Base-by-base conservation (phyloP, 2,888 invertebrate genomes). In the Catocala fraxini region DNA sequence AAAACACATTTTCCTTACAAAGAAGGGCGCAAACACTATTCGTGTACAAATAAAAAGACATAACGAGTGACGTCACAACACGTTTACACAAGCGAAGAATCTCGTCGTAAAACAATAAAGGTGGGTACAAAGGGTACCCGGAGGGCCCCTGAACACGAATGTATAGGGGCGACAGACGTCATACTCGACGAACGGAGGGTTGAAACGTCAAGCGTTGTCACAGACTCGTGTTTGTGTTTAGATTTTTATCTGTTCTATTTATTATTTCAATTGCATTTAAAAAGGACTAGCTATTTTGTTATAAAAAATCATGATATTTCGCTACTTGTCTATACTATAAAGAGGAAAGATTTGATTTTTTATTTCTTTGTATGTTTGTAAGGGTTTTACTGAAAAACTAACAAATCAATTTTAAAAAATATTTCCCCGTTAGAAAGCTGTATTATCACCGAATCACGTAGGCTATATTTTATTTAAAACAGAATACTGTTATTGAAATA, bases 101-200 rank as follows among this genome's bases (percentile, higher is more conserved):
- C 75, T 75, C 78, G 83, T 82, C 77, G 83, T 82, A 76, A 82
- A 84, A 86, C 85, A 86, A 86, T 86, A 81, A 84, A 83, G 81
- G 79, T 78, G 74, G 67, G 73, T 55, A 77, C 79, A 79, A 79
- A 77, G 80, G 70, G 68, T 61, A 70, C 73, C 71, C 75, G 51
- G 60, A 55, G 72, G 71, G 77, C 68, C 56, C 49, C 57, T 59
- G 58, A 66, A 55, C 60, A 58, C 63, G 52, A 67, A 62, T 45
- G 51, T 70, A 59, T 45, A 64, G 58, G 52, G 63, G 47, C 52
- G 39, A 47, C 48, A 35, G 45, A 43, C 48, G 57, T 43, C 56
- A 59, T 56, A 63, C 45, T 61, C 60, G 9, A 53, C 67, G 62
- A 57, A 12, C 45, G 61, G 52, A 62, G 57, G 62, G 62, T 54